Conservation (phyloP, 2,888 invertebrate genomes). For the Selenia dentaria region DNA sequence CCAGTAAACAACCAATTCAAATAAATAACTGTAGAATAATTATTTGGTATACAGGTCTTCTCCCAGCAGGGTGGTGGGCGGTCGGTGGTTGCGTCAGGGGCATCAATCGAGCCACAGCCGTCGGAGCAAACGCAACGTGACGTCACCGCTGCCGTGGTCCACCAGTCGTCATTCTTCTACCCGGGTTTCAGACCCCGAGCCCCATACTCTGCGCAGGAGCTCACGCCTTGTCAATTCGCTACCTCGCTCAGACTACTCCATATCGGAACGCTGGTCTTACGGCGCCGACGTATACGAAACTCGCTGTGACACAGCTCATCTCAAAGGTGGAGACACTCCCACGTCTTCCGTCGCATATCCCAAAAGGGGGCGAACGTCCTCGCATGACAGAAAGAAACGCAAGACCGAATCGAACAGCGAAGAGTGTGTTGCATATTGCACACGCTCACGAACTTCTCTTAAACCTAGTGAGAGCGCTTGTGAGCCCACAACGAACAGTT, state of each 20-base stretch:
- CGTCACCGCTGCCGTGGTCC: conserved; percentile 69
- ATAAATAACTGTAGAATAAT: too few relatives aligned
- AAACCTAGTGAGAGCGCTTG: conserved; percentile 72
- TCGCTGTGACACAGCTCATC: conserved; percentile 67
- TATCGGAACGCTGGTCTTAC: conserved; percentile 85
- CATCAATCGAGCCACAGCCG: conserved; percentile 74
- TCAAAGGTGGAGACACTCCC: conserved; percentile 65
- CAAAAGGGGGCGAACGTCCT: conserved; percentile 68
- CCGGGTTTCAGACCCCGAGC: conserved; percentile 67
- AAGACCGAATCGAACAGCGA: conserved; percentile 58
- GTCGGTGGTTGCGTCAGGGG: conserved; percentile 80
- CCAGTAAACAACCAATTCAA: too few relatives aligned
- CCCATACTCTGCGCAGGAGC: conserved; percentile 69
- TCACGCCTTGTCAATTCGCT: conserved; percentile 78
- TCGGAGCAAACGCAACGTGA: conserved; percentile 68
- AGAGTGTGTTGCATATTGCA: conserved; percentile 76
- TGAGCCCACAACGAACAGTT: conserved; percentile 59
- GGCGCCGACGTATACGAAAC: conserved; percentile 82
- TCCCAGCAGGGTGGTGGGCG: conserved; percentile 85
- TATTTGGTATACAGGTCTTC: conserved; percentile 67
- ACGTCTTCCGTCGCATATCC: conserved; percentile 52
- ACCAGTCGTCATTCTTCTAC: conserved; percentile 60
- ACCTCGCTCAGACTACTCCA: conserved; percentile 81
- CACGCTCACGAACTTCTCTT: conserved; percentile 79
- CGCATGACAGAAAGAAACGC: conserved; percentile 75